phyloP scores from a whole-genome alignment of 2,113 vertebrate species.

The Python bivittatus region DNA sequence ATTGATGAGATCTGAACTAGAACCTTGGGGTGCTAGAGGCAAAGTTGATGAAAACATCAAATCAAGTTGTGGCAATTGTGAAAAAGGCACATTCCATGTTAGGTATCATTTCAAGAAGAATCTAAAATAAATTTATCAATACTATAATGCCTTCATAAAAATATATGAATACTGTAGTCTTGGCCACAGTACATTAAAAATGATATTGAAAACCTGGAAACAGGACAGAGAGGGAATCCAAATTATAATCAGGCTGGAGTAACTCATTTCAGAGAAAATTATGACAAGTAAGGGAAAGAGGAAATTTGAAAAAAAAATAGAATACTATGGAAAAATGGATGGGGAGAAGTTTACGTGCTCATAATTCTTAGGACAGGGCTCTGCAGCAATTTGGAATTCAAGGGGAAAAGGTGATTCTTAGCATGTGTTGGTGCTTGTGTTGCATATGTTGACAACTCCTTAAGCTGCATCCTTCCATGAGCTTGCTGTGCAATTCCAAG shows the following conservation, averaged over 20 bases:
- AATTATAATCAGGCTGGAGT: neutral
- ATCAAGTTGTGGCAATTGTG: neutral
- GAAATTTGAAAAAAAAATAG: neutral
- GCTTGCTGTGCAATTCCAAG: neutral
- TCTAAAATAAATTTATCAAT: neutral
- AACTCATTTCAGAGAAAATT: neutral
- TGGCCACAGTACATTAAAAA: neutral
- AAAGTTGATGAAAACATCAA: neutral
- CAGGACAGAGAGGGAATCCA: neutral
- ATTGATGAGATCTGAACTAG: neutral
- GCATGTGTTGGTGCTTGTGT: neutral
- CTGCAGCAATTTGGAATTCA: neutral
- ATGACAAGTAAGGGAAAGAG: neutral
- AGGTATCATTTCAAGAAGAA: neutral
- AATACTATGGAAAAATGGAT: neutral
- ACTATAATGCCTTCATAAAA: neutral
- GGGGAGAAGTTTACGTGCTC: neutral
- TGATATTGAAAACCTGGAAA: neutral
- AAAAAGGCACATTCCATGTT: neutral
- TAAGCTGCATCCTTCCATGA: neutral
- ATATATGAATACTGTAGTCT: neutral
- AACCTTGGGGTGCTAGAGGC: neutral
- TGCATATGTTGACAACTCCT: neutral
- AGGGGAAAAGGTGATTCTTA: neutral
- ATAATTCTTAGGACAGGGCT: neutral